A percentile compares a stretch with the other conserved stretches of the same genome.
Evolutionary conservation across 2,113 vertebrate genomes (phyloP).

Genomic region (Paradoxurus hermaphroditus): DNA sequence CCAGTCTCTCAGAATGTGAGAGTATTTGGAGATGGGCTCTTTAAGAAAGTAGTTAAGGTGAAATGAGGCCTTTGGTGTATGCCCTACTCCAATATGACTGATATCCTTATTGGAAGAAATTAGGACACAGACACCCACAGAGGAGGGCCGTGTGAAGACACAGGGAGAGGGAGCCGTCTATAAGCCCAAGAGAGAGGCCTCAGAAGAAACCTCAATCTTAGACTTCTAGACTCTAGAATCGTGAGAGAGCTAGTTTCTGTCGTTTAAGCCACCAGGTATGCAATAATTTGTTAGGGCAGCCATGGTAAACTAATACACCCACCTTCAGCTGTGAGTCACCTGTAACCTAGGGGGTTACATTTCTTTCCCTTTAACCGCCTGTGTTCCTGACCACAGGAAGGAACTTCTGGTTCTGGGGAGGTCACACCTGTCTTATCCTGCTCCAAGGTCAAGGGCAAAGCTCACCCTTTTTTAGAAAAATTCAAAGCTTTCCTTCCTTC

Average conservation of each 20-base stretch:
- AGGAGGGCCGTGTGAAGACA: background rate
- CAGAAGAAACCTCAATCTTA: background rate
- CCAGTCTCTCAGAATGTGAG: too few species aligned
- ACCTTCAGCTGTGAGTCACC: background rate
- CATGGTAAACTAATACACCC: accelerated
- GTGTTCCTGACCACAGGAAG: background rate
- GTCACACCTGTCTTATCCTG: background rate
- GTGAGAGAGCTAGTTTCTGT: background rate
- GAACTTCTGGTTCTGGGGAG: background rate
- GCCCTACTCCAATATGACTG: background rate
- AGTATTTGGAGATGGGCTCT: background rate
- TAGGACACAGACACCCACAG: too few species aligned
- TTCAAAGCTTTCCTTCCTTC: background rate
- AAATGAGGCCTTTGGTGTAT: background rate
- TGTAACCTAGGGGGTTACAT: background rate
- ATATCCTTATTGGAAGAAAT: background rate
- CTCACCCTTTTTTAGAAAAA: background rate
- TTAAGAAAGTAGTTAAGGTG: background rate
- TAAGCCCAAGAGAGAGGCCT: background rate
- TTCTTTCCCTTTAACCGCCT: background rate
- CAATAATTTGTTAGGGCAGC: background rate
- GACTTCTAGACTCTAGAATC: background rate
- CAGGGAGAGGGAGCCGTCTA: too few species aligned
- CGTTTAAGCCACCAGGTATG: background rate
- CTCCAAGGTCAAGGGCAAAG: background rate